These are phyloP conservation scores for Cossypha niveicapilla DNA, from an alignment of 2,797 vertebrate genomes.

Conservation along the genomic window DNA sequence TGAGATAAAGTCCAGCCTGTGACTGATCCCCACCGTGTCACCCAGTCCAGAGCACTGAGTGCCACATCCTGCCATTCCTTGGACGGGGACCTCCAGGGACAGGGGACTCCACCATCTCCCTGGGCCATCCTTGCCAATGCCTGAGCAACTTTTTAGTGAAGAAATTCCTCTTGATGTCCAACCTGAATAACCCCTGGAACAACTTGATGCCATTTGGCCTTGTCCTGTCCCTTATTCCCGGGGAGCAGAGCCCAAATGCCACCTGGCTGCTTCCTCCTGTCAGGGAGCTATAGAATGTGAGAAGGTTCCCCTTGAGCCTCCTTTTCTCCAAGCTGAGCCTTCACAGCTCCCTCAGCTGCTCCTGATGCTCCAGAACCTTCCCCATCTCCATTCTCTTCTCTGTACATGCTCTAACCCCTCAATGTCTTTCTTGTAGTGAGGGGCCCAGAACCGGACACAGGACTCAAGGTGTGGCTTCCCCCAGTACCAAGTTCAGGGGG, in stretches of 20 bases:
- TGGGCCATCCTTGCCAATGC: neutral
- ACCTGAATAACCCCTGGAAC: neutral
- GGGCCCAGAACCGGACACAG: fast-evolving
- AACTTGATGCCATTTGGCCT: neutral
- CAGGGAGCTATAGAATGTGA: neutral
- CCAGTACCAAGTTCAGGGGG: no score
- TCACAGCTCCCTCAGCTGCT: neutral
- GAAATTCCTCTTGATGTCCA: neutral
- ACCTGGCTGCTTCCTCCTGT: neutral
- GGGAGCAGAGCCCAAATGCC: fast-evolving
- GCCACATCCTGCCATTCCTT: fast-evolving
- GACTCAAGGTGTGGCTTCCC: neutral
- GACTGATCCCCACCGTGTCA: fast-evolving
- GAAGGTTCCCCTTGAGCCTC: neutral
- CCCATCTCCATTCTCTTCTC: neutral
- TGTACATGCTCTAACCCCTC: neutral
- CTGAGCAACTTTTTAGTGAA: neutral
- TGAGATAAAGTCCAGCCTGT: neutral
- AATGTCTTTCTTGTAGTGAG: neutral
- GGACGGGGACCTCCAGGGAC: neutral
- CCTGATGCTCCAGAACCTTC: neutral
- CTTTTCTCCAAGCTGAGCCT: neutral
- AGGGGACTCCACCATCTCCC: neutral
- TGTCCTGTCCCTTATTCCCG: neutral
- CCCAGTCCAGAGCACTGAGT: neutral